phyloP scores from a whole-genome alignment of 2,113 vertebrate genomes.

The Hippocampus abdominalis region DNA sequence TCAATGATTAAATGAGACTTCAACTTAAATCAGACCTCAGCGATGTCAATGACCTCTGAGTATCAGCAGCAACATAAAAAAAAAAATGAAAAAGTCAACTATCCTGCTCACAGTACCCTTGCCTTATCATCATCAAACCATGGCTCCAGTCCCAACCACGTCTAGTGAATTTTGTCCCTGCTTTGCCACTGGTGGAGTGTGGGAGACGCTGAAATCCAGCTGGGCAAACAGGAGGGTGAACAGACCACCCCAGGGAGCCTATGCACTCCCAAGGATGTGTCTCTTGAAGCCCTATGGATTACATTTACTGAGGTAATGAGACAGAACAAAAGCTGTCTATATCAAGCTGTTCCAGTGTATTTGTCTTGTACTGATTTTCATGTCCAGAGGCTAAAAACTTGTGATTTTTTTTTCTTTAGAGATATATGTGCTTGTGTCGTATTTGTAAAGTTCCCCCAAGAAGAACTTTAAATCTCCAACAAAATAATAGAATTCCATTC shows the following conservation, averaged over 20 bases:
- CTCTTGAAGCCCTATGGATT: constrained; percentile 43
- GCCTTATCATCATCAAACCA: constrained; percentile 48
- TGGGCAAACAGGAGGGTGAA: constrained; percentile 31
- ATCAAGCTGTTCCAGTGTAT: constrained; percentile 53
- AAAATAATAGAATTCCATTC: neutral
- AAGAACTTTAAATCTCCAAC: neutral
- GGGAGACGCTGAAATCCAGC: constrained; percentile 49
- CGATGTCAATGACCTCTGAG: neutral
- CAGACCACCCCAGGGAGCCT: constrained; percentile 34
- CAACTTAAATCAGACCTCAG: neutral
- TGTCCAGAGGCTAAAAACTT: constrained; percentile 19
- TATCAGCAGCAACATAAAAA: neutral
- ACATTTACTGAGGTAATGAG: constrained; percentile 66
- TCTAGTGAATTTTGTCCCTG: constrained; percentile 42
- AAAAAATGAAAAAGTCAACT: neutral
- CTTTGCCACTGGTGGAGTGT: constrained; percentile 19
- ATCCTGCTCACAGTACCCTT: constrained; percentile 42
- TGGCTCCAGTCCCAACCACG: constrained; percentile 54
- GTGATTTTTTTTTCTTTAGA: constrained; percentile 19
- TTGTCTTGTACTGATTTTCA: constrained; percentile 38
- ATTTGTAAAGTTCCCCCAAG: constrained; percentile 10
- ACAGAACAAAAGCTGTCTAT: constrained; percentile 59
- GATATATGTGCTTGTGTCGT: constrained; percentile 11
- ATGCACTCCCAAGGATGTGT: constrained; percentile 33
- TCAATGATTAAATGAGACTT: neutral